Conservation (phyloP, 2,797 vertebrate genomes). For the Eutrigla gurnardus region DNA sequence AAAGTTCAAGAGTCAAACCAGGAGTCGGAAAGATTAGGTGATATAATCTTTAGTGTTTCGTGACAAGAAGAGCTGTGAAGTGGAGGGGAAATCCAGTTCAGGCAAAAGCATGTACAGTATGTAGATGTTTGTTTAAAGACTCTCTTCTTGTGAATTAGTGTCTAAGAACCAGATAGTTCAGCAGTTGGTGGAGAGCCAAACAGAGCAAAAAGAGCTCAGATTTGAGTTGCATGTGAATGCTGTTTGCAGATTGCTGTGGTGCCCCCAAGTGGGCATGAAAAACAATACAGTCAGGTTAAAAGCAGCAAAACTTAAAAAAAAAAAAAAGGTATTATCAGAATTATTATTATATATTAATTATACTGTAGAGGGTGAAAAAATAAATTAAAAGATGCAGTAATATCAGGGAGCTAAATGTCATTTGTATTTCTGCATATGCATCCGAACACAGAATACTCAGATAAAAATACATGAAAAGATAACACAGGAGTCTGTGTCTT, state of each 20-base stretch:
- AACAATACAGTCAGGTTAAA: neutral
- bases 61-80: conserved; percentile 1
- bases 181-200: neutral
- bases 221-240: neutral
- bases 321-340: conserved; percentile 2
- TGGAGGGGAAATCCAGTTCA: conserved; percentile 2
- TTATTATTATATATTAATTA: too few species aligned
- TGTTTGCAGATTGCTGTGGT: neutral
- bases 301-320: neutral
- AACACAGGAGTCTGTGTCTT: neutral
- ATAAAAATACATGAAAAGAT: conserved; percentile 19
- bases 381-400: conserved; percentile 24
- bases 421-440: conserved; percentile 25
- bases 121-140: neutral
- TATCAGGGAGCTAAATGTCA: conserved; percentile 36
- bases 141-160: neutral
- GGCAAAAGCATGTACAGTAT: neutral
- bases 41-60: neutral
- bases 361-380: too few species aligned
- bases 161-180: neutral
- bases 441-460: conserved; percentile 21
- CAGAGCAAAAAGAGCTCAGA: neutral
- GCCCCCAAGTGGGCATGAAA: neutral
- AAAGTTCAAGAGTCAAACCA: neutral
- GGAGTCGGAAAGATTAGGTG: neutral